phyloP scores from a whole-genome alignment of 2,113 vertebrate genomes.

The Paramormyrops kingsleyae region DNA sequence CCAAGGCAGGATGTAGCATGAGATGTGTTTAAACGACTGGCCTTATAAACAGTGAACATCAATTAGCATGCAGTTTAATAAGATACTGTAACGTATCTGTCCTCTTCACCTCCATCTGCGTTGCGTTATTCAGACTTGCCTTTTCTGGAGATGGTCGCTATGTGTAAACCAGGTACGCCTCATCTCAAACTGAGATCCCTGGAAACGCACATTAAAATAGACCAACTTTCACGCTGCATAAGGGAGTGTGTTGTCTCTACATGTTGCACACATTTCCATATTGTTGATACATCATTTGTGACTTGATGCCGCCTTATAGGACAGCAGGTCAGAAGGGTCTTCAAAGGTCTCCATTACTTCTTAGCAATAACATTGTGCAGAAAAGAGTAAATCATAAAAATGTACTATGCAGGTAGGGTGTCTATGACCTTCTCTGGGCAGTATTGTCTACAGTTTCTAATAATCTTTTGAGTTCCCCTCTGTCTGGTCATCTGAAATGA shows the following conservation, averaged over 20 bases:
- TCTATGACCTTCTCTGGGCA: neutral
- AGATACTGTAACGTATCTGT: neutral
- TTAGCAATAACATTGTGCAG: neutral
- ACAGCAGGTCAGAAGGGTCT: neutral
- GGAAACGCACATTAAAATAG: neutral
- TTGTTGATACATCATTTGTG: neutral
- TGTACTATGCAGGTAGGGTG: neutral
- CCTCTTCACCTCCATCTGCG: neutral
- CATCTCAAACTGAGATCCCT: neutral
- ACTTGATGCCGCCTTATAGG: neutral
- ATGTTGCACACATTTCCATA: neutral
- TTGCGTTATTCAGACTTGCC: neutral
- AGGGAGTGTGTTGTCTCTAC: neutral
- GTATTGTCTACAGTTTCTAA: neutral
- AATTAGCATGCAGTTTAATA: no score
- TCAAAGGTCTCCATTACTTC: neutral
- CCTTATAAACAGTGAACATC: no score
- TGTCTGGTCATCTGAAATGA: neutral
- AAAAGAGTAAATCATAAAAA: neutral
- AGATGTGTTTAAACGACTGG: neutral
- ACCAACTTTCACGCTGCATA: neutral
- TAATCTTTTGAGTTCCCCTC: neutral
- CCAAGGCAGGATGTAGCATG: neutral
- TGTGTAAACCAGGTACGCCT: neutral
- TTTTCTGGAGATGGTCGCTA: neutral